Conservation (phyloP, 2,888 invertebrate species). For the Eledona agricola region DNA sequence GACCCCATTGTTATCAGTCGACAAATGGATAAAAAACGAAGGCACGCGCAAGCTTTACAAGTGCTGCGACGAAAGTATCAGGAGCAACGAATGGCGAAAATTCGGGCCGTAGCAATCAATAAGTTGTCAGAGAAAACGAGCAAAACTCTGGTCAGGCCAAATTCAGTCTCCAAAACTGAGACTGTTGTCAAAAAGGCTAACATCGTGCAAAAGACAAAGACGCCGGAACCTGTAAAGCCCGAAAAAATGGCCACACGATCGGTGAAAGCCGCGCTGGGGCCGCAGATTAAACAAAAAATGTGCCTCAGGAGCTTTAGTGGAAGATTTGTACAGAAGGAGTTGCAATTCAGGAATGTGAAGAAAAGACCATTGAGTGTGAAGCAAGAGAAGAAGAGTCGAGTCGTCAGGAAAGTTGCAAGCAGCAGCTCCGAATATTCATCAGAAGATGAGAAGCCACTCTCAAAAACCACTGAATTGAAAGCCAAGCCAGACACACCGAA, state of each 20-base stretch:
- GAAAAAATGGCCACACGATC: constrained; percentile 58
- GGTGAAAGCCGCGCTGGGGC: constrained; percentile 48
- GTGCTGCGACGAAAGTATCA: constrained; percentile 69
- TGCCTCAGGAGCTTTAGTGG: constrained; percentile 63
- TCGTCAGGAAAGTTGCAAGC: constrained; percentile 31
- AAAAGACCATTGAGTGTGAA: constrained; percentile 16
- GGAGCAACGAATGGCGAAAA: constrained; percentile 69
- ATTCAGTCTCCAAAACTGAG: constrained; percentile 63
- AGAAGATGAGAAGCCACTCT: constrained; percentile 66
- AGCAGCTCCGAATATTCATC: constrained; percentile 63
- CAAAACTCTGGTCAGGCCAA: constrained; percentile 63
- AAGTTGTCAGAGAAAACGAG: constrained; percentile 61
- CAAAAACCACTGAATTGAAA: constrained; percentile 40
- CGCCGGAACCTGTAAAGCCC: constrained; percentile 58
- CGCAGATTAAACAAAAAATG: constrained; percentile 56
- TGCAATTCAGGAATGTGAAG: constrained; percentile 49
- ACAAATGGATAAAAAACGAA: constrained; percentile 61
- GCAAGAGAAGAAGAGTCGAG: constrained; percentile 25
- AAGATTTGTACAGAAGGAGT: constrained; percentile 58
- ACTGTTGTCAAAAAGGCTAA: constrained; percentile 54
- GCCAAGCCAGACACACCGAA: constrained; percentile 20
- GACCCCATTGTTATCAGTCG: constrained; percentile 63
- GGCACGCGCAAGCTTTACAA: constrained; percentile 65
- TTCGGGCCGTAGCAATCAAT: constrained; percentile 62
- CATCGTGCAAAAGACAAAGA: constrained; percentile 53